Percentiles rank a stretch among this genome's conserved stretches.
Conservation (phyloP, 2,888 invertebrate species). For the Melanostoma mellinum region DNA sequence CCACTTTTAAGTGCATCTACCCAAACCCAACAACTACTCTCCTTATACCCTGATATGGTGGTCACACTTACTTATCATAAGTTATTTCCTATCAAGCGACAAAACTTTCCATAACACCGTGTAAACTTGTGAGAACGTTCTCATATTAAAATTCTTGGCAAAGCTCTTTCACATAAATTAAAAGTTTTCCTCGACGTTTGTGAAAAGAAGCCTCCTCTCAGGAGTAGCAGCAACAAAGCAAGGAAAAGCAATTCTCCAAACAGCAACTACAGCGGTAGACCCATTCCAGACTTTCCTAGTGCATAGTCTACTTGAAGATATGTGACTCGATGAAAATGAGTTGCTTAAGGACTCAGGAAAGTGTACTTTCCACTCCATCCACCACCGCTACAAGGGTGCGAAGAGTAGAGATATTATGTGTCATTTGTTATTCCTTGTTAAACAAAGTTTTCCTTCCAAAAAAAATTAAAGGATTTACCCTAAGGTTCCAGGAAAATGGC, state of each 20-base stretch:
- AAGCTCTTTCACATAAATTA: slow-evolving; percentile 81
- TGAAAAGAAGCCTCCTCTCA: slow-evolving; percentile 30
- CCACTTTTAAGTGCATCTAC: slow-evolving; percentile 36
- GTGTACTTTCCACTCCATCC: slow-evolving; percentile 62
- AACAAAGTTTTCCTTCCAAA: slow-evolving; percentile 68
- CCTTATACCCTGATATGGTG: slow-evolving; percentile 44
- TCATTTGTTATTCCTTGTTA: slow-evolving; percentile 76
- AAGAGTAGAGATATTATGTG: slow-evolving; percentile 68
- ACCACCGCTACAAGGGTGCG: slow-evolving; percentile 14
- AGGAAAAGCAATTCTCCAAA: slow-evolving; percentile 15
- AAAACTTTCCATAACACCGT: slow-evolving; percentile 70
- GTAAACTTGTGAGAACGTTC: slow-evolving; percentile 74
- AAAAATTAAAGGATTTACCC: slow-evolving; percentile 71
- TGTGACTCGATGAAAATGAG: slow-evolving; percentile 54
- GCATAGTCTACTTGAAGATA: not conserved
- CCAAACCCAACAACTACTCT: not conserved
- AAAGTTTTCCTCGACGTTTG: slow-evolving; percentile 77
- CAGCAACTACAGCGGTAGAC: slow-evolving; percentile 32
- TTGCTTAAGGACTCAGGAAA: slow-evolving; percentile 55
- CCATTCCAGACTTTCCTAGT: slow-evolving; percentile 36
- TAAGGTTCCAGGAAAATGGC: slow-evolving; percentile 33
- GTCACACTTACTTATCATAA: slow-evolving; percentile 73
- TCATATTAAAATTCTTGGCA: slow-evolving; percentile 81
- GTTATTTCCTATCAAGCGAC: slow-evolving; percentile 73
- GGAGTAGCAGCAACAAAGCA: slow-evolving; percentile 34